Conservation (phyloP, 2,113 vertebrate species). For the Tyrannus savana region DNA sequence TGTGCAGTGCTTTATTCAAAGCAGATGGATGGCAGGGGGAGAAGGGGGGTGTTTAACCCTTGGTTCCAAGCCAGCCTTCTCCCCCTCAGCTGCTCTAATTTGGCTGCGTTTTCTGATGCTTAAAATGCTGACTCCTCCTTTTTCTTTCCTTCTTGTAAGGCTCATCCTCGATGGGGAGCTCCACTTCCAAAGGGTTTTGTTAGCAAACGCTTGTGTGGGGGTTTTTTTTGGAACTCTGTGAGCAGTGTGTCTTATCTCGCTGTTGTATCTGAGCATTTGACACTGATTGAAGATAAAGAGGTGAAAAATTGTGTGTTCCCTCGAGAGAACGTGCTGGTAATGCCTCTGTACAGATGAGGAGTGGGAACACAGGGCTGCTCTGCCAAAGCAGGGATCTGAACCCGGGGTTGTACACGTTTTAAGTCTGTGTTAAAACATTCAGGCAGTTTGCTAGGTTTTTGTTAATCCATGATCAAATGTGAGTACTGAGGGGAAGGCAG, state of each 20-base stretch:
- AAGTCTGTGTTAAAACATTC: neutral
- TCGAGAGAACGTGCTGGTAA: neutral
- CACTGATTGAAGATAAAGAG: neutral
- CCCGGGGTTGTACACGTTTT: neutral
- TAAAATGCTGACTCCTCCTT: slow-evolving; percentile 4
- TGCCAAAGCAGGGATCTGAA: neutral
- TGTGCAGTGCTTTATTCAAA: slow-evolving; percentile 4
- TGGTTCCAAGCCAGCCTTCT: neutral
- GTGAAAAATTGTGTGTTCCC: neutral
- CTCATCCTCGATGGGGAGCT: neutral
- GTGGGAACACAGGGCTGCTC: neutral
- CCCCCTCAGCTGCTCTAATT: slow-evolving; percentile 5
- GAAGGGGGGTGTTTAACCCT: slow-evolving; percentile 20
- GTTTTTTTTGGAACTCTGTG: neutral
- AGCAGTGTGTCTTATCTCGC: neutral
- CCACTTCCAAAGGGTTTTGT: neutral
- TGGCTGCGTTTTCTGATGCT: neutral
- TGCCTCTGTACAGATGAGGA: neutral
- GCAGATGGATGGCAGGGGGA: slow-evolving; percentile 16
- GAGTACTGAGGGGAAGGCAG: neutral
- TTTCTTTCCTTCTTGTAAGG: neutral
- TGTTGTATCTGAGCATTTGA: neutral
- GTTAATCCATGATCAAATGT: neutral
- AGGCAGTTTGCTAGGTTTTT: neutral
- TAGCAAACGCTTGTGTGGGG: neutral